A percentile compares a stretch with the other conserved stretches of the same genome.
These are phyloP conservation scores for Vannuccia rotundouncinata DNA, from an alignment of 2,888 invertebrate species.

Conservation along the genomic window DNA sequence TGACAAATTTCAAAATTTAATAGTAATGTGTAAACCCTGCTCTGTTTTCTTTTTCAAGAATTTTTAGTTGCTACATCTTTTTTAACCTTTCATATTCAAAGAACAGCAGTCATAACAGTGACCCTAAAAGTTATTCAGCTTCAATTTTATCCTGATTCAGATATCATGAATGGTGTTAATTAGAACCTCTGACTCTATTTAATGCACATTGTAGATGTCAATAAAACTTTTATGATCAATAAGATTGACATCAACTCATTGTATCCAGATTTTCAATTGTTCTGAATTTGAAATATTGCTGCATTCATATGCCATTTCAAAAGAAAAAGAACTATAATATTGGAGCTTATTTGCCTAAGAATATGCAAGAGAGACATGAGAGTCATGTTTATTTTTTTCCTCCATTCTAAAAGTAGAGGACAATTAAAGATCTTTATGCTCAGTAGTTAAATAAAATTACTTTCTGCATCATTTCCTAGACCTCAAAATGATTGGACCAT, in stretches of 20 bases:
- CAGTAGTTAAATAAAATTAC: not conserved
- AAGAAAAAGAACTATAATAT: too few relatives aligned
- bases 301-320: too few relatives aligned
- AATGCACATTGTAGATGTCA: not conserved
- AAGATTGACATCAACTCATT: too few relatives aligned
- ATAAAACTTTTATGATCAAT: not conserved
- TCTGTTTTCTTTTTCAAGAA: not conserved
- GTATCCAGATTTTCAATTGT: too few relatives aligned
- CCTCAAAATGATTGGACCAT: not conserved
- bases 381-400: not conserved
- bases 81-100: too few relatives aligned
- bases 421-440: not conserved
- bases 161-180: not conserved
- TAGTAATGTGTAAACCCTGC: not conserved
- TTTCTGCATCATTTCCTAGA: not conserved
- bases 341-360: too few relatives aligned
- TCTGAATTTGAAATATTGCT: too few relatives aligned
- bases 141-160: not conserved
- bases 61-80: not conserved
- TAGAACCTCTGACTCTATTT: too few relatives aligned
- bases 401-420: not conserved
- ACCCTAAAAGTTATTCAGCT: not conserved
- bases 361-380: too few relatives aligned
- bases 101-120: not conserved
- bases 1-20: not conserved